These are phyloP conservation scores for Seira musarum DNA, from an alignment of 2,888 invertebrate species.

Conservation along the genomic window DNA sequence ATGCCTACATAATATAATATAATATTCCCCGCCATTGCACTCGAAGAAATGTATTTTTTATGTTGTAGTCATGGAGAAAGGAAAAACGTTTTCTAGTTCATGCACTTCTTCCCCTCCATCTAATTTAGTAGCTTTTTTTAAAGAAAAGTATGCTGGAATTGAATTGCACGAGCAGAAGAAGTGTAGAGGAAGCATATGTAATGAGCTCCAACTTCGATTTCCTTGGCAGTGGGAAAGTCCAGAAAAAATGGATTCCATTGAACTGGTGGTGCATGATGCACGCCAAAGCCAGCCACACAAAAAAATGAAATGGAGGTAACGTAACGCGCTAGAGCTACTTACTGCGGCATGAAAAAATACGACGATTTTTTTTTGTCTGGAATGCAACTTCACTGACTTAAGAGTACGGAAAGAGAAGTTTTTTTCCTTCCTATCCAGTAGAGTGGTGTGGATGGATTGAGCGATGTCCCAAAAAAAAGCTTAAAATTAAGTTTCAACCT, in stretches of 20 bases:
- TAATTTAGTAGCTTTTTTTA: neutral
- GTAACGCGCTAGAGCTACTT: neutral
- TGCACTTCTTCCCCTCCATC: neutral
- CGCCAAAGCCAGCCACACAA: too few species aligned
- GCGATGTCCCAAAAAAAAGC: too few species aligned
- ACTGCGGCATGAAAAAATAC: neutral
- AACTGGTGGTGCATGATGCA: neutral
- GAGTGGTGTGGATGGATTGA: too few species aligned
- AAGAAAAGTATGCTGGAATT: neutral
- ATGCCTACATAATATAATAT: too few species aligned
- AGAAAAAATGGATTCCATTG: neutral
- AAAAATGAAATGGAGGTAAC: neutral
- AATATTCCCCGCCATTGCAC: neutral
- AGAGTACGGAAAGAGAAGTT: neutral
- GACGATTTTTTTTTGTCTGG: neutral
- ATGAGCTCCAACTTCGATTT: neutral
- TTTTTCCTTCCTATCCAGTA: too few species aligned
- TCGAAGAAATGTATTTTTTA: too few species aligned
- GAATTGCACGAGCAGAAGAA: neutral
- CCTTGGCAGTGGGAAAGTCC: neutral
- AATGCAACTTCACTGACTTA: neutral
- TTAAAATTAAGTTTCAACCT: too few species aligned
- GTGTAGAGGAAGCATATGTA: neutral
- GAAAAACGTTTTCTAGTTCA: neutral
- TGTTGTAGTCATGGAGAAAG: neutral